Evolutionary conservation across 2,888 invertebrate genomes (phyloP), one percentile per base, ranked within the genome.

Genomic region (Endotricha flammealis): DNA sequence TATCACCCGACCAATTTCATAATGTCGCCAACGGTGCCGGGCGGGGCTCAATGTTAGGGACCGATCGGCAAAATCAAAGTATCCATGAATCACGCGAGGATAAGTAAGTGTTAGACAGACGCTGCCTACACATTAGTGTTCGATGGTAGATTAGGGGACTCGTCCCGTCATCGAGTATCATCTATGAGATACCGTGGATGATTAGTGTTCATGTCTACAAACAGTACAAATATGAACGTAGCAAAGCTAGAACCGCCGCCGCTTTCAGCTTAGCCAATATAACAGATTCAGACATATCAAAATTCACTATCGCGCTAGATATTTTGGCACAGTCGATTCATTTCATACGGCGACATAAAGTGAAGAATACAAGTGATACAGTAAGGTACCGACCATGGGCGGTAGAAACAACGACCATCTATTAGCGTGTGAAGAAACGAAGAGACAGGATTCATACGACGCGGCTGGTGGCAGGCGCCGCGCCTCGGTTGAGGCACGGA

Each of bases 1-100:
- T 81, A 71, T 80, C 77, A 72, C 81, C 83, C 61, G 77, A 81
- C 73, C 77, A 77, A 79, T 77, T 72, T 76, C 74, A 69, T 79
- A 71, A 68, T 57, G 61, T 64, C 72, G 62, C 57, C 73, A 66
- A 57, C 64, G 66, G 64, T 64, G 60, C 71, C 61, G 68, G 64
- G 64, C 63, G 72, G 65, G 72, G 60, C 65, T 49, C 45, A 50
- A 36, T 57, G 46, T 47, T 83, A 82, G 82, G 83, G 74, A 75
- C 56, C 55, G 54, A 73, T 73, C 76, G 68, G 64, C 64, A 74
- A 70, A 64, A 59, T 66, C 71, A 68, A 65, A 65, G 2, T 67
- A 67, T 64, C 56, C 69, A 76, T 60, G 70, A 72, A 73, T 71
- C 63, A 52, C 57, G 57, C 64, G 55, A 50, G 49, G 55, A 60